Evolutionary conservation across 2,113 vertebrate species (phyloP), one percentile per base, ranked within the genome.

Genomic region (Pyxicephalus adspersus): DNA sequence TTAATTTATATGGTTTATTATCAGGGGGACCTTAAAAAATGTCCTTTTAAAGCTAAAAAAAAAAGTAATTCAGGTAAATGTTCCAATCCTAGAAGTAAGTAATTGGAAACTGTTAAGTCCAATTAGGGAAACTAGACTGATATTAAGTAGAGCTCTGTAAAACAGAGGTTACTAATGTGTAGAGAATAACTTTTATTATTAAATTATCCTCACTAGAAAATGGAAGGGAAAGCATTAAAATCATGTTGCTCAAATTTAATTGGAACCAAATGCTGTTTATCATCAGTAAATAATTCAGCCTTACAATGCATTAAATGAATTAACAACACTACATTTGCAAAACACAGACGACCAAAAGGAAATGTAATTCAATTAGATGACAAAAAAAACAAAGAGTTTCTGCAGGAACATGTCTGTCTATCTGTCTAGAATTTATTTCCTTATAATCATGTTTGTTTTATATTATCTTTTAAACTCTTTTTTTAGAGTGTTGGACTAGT

Each of bases 271-370:
- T 66, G 63, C 61, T 82, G 80, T 75, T 82, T 75, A 66, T 82
- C 80, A 82, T 75, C 61, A 50, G 80, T 81, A 81, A 81, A 75
- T 74, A 81, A 61, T 75, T 81, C 80, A 64, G 57, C 28, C 71
- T 75, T 65, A 65, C 80, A 82, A 75, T 58, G 29, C 61, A 74
- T 50, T 82, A 82, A 64, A 66, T 57, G 70, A 75, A 82, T 75
- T 82, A 75, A 75, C 70, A 50, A 66, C 15, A 66, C 63, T 55
- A 16, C 22, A 65, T 82, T 66, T 3, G 70, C 16, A 73, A 73
- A 64, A 75, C 31, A 64, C 50, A 82, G 61, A 58, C 23, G 80
- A 16, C 80, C 19, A 18, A 45, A 18, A 74, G 55, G 17, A 75
- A 58, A 28, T 64, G 51, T 58, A 55, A 82, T 82, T 82, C 28